Conservation (phyloP, 2,113 vertebrate species). For the Carollia perspicillata region DNA sequence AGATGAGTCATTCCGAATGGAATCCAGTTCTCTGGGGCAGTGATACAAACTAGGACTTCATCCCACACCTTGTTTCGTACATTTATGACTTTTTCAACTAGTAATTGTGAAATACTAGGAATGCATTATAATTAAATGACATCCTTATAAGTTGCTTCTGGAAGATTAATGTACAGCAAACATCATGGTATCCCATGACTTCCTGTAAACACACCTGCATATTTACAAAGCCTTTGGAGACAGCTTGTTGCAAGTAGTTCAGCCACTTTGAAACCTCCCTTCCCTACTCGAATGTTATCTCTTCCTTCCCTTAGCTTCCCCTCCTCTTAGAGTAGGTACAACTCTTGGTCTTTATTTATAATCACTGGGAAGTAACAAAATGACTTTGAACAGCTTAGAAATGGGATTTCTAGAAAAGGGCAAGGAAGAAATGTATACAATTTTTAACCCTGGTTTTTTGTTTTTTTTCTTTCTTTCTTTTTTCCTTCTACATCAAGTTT, state of each 20-base stretch:
- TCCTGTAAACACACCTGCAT: background rate
- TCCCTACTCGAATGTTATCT: background rate
- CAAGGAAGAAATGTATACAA: background rate
- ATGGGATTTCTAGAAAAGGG: background rate
- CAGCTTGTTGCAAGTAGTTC: background rate
- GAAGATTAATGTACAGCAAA: background rate
- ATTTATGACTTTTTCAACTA: slow-evolving; percentile 47
- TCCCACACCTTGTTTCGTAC: slow-evolving; percentile 41
- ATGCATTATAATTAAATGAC: slow-evolving; percentile 48
- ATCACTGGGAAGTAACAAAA: background rate
- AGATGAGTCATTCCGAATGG: slow-evolving; percentile 32
- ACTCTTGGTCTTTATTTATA: background rate
- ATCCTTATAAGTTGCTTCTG: slow-evolving; percentile 49
- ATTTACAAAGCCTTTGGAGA: background rate
- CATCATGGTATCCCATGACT: background rate
- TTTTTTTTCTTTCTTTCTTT: background rate
- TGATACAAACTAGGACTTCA: slow-evolving; percentile 21
- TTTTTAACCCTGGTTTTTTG: slow-evolving; percentile 41
- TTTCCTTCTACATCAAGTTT: slow-evolving; percentile 82
- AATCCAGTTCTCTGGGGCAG: slow-evolving; percentile 41
- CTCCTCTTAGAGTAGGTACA: background rate
- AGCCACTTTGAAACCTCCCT: background rate
- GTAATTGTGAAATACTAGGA: slow-evolving; percentile 21
- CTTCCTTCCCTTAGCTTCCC: background rate
- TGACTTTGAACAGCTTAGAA: background rate